Evolutionary conservation across 2,888 invertebrate genomes (phyloP), one percentile per base, ranked within the genome.

Genomic region (Lasioglossum figueresi): DNA sequence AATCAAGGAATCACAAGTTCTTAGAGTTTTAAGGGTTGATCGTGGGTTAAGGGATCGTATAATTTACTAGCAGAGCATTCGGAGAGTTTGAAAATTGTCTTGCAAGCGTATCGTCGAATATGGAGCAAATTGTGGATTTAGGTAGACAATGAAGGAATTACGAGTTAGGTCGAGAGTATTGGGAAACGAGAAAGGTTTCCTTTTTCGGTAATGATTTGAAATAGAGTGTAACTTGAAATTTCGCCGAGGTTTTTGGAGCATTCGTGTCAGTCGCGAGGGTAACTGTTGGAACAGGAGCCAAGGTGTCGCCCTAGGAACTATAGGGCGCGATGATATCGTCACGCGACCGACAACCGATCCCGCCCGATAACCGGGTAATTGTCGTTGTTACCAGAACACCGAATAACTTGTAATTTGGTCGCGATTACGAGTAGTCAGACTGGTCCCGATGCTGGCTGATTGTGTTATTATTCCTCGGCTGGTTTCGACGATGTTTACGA

Each of bases 241-340:
- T 31, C 19, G 31, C 6, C 27, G 31, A 34, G 63, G 63, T 31
- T 63, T 63, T 31, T 31, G 63, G 8, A 63, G 34, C 3, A 34
- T 27, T 19, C 31, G 63, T 31, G 63, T 31, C 31, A 1, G 63
- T 63, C 1, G 63, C 34, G 31, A 63, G 63, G 31, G 63, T 16
- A 31, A 63, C 31, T 8, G 63, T 63, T 63, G 19, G 16, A 16
- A 31, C 63, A 19, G 31, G 31, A 31, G 63, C 34, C 16, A 56
- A 74, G 45, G 83, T 77, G 83, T 84, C 83, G 83, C 79, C 71
- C 56, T 56, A 70, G 59, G 71, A 88, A 68, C 43, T 70, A n/a
- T 27, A 66, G 78, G 74, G 74, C 40, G 77, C 77, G 34, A 83
- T 31, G 77, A 78, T 73, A 78, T 59, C 52, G 84, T 84, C 84